Percentiles rank a stretch among this genome's conserved stretches.
phyloP scores from a whole-genome alignment of 1,140 invertebrate species.

The Aphidius ervi region DNA sequence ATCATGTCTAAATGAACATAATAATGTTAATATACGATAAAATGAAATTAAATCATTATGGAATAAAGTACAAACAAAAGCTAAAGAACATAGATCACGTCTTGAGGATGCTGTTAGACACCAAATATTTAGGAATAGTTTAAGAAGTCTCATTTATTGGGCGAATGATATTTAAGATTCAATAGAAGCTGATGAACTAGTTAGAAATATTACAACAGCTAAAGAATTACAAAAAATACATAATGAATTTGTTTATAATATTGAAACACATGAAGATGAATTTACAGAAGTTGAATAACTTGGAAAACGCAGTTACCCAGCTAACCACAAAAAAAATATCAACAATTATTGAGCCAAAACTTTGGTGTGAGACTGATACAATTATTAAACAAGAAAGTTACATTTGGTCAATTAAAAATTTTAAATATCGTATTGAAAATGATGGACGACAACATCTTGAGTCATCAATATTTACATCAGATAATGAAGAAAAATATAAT shows the following conservation, averaged over 20 bases:
- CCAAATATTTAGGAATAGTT: conserved; percentile 88
- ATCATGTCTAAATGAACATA: conserved; percentile 84
- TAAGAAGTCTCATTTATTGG: conserved; percentile 78
- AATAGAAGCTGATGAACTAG: conserved; percentile 76
- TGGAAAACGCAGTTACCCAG: too few relatives aligned
- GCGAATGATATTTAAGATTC: conserved; percentile 73
- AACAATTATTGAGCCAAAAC: too few relatives aligned
- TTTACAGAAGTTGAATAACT: conserved; percentile 73
- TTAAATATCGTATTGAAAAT: too few relatives aligned
- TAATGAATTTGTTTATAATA: conserved; percentile 86
- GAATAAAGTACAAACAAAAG: conserved; percentile 81
- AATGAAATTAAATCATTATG: conserved; percentile 83
- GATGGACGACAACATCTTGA: too few relatives aligned
- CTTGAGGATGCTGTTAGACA: conserved; percentile 91
- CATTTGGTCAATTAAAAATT: too few relatives aligned
- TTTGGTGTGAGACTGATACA: too few relatives aligned
- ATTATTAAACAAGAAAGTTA: too few relatives aligned
- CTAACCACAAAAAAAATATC: too few relatives aligned
- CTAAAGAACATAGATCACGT: conserved; percentile 70
- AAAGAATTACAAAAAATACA: conserved; percentile 88
- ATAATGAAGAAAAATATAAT: too few relatives aligned
- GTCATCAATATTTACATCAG: too few relatives aligned
- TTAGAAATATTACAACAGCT: conserved; percentile 85
- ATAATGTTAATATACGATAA: conserved; percentile 80
- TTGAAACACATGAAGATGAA: conserved; percentile 85